Evolutionary conservation across 2,888 invertebrate genomes (phyloP), one percentile per base, ranked within the genome.

Genomic region (Pogonocherus hispidulus): DNA sequence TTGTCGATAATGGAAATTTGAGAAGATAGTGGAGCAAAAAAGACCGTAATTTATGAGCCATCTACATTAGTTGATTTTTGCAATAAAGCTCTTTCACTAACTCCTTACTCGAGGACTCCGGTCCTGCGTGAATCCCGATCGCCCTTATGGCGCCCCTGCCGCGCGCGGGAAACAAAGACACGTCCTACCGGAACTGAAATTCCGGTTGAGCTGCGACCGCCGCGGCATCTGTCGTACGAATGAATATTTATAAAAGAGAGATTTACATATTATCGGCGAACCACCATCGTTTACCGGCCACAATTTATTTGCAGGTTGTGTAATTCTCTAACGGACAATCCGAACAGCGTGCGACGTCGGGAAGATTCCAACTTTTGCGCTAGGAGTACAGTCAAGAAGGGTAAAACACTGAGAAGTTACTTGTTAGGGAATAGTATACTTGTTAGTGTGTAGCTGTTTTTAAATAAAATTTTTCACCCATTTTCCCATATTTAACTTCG

Each of bases 141-240:
- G 51, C 27, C 63, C 63, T 54, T 55, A 63, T 63, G 57, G 63
- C 57, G 57, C 51, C 64, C 66, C 37, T 27, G 68, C 46, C 66
- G 60, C 69, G 60, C 69, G 75, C 80, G 81, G 82, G 79, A 81
- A 80, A 82, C 81, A 80, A 82, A 81, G 82, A 82, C 81, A 81
- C 80, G 81, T 80, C 78, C 78, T 77, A 83, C 84, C 85, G 85
- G 85, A 85, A 85, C 84, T 82, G 82, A 82, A 82, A 84, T 84
- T 85, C 85, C 85, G 85, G 84, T 82, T 78, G 76, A 74, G 75
- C 79, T 78, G 75, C 75, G 76, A 78, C 78, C 74, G 76, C 75
- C 77, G 80, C 80, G 81, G 79, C 82, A 82, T 82, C 82, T 82
- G 82, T 80, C 80, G 81, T 78, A 72, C 70, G 73, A 79, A 82